Conservation (phyloP, 2,113 vertebrate species). For the Rhabdomys dilectus region DNA sequence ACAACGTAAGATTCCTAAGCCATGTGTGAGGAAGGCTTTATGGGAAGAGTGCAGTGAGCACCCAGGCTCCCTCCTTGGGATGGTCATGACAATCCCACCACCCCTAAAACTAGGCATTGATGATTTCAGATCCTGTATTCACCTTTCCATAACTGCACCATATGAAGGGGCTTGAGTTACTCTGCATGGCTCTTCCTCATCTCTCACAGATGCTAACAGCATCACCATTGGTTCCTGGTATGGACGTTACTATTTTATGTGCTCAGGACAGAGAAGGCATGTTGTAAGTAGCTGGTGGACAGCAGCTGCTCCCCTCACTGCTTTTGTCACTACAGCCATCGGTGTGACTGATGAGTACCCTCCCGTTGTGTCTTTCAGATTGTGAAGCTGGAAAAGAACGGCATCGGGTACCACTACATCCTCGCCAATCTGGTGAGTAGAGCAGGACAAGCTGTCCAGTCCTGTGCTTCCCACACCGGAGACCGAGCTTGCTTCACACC, state of each 20-base stretch:
- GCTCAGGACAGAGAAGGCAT: not conserved
- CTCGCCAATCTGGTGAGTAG: constrained; percentile 97
- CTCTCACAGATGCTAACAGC: not conserved
- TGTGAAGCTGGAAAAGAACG: constrained; percentile 95
- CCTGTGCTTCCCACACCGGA: not conserved
- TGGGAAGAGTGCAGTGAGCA: not conserved
- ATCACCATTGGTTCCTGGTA: not conserved
- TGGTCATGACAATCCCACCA: not conserved
- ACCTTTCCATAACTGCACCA: not conserved
- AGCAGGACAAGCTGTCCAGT: too few relatives aligned
- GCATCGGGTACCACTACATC: constrained; percentile 98
- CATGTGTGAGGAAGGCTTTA: not conserved
- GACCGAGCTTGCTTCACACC: not conserved
- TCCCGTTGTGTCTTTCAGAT: constrained; percentile 89
- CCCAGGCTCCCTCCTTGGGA: not conserved
- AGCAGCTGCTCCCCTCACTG: not conserved
- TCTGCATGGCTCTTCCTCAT: not conserved
- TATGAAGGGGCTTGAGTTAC: not conserved
- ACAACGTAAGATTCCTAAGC: not conserved
- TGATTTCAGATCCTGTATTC: not conserved
- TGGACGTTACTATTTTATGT: not conserved
- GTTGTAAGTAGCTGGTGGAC: not conserved
- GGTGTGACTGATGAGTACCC: not conserved
- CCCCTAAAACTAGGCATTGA: not conserved
- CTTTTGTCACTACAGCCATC: not conserved